phyloP scores from a whole-genome alignment of 1,140 invertebrate genomes.

The Lasaia peninsularis region DNA sequence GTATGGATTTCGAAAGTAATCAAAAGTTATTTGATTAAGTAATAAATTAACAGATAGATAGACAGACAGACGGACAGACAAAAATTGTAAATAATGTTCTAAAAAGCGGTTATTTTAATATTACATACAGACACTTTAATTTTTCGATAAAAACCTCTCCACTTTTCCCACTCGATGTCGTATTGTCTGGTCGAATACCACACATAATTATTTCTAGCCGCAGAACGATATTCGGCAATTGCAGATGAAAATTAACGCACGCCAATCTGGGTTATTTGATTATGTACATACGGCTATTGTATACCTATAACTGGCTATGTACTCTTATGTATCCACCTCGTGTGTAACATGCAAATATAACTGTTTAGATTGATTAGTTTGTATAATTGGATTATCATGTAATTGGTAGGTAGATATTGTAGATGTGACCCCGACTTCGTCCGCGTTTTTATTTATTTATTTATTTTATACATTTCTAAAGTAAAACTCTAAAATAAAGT shows the following conservation, averaged over 20 bases:
- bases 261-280: slow-evolving; percentile 38
- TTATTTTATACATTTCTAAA: too few relatives aligned
- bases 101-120: too few relatives aligned
- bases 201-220: slow-evolving; percentile 66
- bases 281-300: background rate
- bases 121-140: too few relatives aligned
- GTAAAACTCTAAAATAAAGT: too few relatives aligned
- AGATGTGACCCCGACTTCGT: too few relatives aligned
- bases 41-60: too few relatives aligned
- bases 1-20: too few relatives aligned
- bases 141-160: slow-evolving; percentile 21
- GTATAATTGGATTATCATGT: background rate
- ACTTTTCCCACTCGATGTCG: slow-evolving; percentile 20
- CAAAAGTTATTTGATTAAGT: too few relatives aligned
- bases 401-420: too few relatives aligned
- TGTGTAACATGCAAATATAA: background rate
- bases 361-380: background rate
- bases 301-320: background rate
- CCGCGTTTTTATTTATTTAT: too few relatives aligned
- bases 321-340: background rate
- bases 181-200: slow-evolving; percentile 57
- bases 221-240: slow-evolving; percentile 43
- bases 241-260: slow-evolving; percentile 53
- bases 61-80: too few relatives aligned
- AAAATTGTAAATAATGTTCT: too few relatives aligned